Percentiles rank a stretch among this genome's conserved stretches.
These are phyloP conservation scores for Takifugu flavidus DNA, from an alignment of 2,113 vertebrate species.

Conservation along the genomic window DNA sequence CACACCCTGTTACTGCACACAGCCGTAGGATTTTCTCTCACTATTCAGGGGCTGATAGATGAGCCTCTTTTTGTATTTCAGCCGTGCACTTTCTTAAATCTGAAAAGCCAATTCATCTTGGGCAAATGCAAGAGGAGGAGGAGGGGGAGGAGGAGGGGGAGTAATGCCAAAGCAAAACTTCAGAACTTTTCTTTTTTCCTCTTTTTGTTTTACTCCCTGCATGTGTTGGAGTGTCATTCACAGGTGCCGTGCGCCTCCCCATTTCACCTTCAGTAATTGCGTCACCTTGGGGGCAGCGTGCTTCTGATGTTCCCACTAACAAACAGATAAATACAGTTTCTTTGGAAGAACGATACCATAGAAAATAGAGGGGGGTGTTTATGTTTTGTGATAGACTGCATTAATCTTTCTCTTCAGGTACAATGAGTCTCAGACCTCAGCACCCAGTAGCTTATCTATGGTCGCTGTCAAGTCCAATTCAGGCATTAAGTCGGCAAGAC, in stretches of 20 bases:
- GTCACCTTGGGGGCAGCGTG: slow-evolving; percentile 10
- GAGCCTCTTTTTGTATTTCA: slow-evolving; percentile 77
- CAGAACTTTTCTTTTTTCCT: slow-evolving; percentile 53
- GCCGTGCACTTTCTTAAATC: slow-evolving; percentile 76
- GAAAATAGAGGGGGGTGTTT: slow-evolving; percentile 24
- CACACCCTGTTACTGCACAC: slow-evolving; percentile 20
- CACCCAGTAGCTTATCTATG: slow-evolving; percentile 55
- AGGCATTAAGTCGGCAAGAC: slow-evolving; percentile 60
- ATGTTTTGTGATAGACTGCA: slow-evolving; percentile 57
- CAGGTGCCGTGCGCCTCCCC: slow-evolving; percentile 59
- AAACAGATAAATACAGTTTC: slow-evolving; percentile 34
- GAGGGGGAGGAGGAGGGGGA: slow-evolving; percentile 36
- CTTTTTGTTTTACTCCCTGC: slow-evolving; percentile 30
- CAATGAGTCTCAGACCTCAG: slow-evolving; percentile 50
- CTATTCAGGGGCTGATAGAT: slow-evolving; percentile 77
- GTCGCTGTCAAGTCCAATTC: slow-evolving; percentile 58
- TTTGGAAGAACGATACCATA: slow-evolving; percentile 12
- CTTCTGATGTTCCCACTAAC: slow-evolving; percentile 19
- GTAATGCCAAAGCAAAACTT: slow-evolving; percentile 49
- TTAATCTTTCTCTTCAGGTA: slow-evolving; percentile 67
- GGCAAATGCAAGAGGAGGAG: slow-evolving; percentile 35
- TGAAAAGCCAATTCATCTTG: slow-evolving; percentile 79
- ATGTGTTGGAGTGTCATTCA: slow-evolving; percentile 67
- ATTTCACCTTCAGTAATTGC: slow-evolving; percentile 66
- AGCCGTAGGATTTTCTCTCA: slow-evolving; percentile 73